Base-by-base conservation (phyloP, 2,113 vertebrate species). In the Mustela nigripes region DNA sequence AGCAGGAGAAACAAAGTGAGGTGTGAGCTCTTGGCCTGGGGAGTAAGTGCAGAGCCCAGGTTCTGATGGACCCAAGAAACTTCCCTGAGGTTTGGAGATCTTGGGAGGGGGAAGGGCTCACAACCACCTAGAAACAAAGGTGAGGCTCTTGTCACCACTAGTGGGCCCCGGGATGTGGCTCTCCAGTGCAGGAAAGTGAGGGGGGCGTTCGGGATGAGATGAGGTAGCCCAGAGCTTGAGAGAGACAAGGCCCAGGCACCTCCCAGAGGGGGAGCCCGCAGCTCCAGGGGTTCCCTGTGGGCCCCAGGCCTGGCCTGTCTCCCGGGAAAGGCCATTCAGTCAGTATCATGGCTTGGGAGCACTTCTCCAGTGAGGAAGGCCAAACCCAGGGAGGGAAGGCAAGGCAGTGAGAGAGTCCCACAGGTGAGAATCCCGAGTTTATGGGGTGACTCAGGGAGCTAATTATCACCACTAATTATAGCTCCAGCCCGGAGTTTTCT, bases 391-490 rank as follows among this genome's bases (percentile, higher is more conserved):
- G 45, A 95, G 87, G 33, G 78, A 97, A 69, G 58, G 78, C 45
- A 9, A 76, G 86, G 53, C 84, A 5, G 19, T 0, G 9, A 93
- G 76, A 95, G 82, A 97, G 90, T 84, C 87, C 50, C 39, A 48
- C 83, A 94, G 95, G 91, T 67, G 95, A 97, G 97, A 82, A 98
- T 2, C 4, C 78, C 11, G 71, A 58, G 63, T 39, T 48, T 81
- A 53, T 0, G 1, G n/a, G 18, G 62, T 98, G 97, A 98, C 93
- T 98, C 97, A 97, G 91, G 42, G 73, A 96, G 87, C 84, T 97
- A 96, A 97, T 98, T 92, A 97, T 15, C 96, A 88, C 80, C 92
- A 94, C 87, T 22, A 78, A 78, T 78, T 78, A 7, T 0, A 78
- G 50, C 36, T 76, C 7, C 5, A 12, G n/a, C 33, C 16, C 28